phyloP scores from a whole-genome alignment of 1,140 invertebrate species.

The Neoseiulus cucumeris region DNA sequence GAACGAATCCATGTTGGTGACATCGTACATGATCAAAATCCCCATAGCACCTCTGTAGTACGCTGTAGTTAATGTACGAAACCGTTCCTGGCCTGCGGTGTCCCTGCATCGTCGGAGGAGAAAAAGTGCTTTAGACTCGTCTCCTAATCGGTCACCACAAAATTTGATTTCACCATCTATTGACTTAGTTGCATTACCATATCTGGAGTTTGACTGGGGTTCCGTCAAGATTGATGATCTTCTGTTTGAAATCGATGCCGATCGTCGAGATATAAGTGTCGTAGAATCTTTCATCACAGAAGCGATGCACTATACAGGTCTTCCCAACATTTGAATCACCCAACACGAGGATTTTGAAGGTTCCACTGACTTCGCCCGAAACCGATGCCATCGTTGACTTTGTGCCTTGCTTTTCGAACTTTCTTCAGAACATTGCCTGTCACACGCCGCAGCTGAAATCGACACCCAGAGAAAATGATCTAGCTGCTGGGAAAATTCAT shows the following conservation, averaged over 20 bases:
- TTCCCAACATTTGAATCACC: conserved; percentile 80
- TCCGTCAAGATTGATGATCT: conserved; percentile 63
- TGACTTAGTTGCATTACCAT: conserved; percentile 40
- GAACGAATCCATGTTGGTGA: conserved; percentile 62
- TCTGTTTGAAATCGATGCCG: conserved; percentile 82
- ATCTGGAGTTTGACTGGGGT: conserved; percentile 67
- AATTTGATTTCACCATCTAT: too few relatives aligned
- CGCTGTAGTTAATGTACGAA: conserved; percentile 59
- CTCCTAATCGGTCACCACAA: too few relatives aligned
- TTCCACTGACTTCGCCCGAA: conserved; percentile 45
- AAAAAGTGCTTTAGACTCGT: too few relatives aligned
- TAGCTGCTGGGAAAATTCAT: too few relatives aligned
- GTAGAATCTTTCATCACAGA: conserved; percentile 70
- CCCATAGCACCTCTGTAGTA: conserved; percentile 70
- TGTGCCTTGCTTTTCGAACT: background rate
- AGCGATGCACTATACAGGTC: conserved; percentile 72
- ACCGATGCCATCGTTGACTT: background rate
- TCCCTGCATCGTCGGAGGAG: conserved; percentile 29
- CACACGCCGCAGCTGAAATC: too few relatives aligned
- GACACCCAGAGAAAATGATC: too few relatives aligned
- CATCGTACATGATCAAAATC: conserved; percentile 65
- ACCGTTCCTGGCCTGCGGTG: conserved; percentile 46
- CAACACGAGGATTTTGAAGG: conserved; percentile 63
- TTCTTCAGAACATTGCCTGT: too few relatives aligned
- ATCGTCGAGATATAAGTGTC: conserved; percentile 78